Evolutionary conservation across 2,797 vertebrate genomes (phyloP), one percentile per base, ranked within the genome.

Genomic region (Threskiornis aethiopicus): DNA sequence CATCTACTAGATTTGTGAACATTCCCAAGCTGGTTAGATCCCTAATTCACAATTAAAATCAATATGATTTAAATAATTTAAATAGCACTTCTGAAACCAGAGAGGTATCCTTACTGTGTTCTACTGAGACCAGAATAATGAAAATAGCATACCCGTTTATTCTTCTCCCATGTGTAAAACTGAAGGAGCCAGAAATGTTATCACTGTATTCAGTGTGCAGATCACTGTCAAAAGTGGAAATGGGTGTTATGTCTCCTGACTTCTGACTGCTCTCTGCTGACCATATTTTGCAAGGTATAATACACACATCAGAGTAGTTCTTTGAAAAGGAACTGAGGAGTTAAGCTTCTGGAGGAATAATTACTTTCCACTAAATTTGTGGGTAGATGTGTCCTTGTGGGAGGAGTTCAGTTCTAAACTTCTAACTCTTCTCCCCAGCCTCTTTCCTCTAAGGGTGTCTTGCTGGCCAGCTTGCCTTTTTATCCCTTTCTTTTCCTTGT

Each of bases 401-500:
- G 78, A 92, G 71, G 81, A 84, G 70, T 82, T 92, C 2, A 59
- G 59, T 86, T 96, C 44, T 72, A 76, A 76, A 89, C 67, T 80
- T 73, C 46, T 89, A 29, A 22, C 0, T 2, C 57, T 64, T 77
- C 47, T 87, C n/a, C 28, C 26, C 22, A 47, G 85, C 3, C 5
- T 57, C 37, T 73, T 92, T 84, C 61, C 72, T 77, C 37, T 26
- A 64, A 70, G 83, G 20, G 31, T 52, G 37, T 42, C 73, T 80
- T 89, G 37, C 78, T 83, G 84, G 81, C 93, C 75, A 90, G 88
- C 70, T 73, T 87, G 83, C 35, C 54, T 69, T 89, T 92, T 94
- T 75, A 57, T 89, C 57, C 75, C 24, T 93, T 90, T 80, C 51
- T 85, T 89, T 89, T 42, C 97, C 94, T 93, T 97, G 67, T 96